Evolutionary conservation across 1,140 invertebrate genomes (phyloP), one percentile per base, ranked within the genome.

Genomic region (Papilio glaucus): DNA sequence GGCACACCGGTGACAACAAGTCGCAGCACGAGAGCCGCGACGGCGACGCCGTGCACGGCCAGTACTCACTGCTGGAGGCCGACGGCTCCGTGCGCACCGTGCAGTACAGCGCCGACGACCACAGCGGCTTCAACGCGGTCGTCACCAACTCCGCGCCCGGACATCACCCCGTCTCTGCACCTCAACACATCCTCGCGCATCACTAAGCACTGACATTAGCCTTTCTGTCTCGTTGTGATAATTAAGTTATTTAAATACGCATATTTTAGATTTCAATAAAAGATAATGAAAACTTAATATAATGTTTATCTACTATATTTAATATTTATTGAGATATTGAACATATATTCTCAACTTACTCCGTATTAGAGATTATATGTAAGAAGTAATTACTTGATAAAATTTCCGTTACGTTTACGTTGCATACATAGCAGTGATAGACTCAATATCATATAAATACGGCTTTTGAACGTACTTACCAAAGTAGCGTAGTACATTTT

Each of bases 91-190:
- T 94, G 81, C 85, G 94, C 72, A 93, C 86, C 60, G 93, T 94
- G 15, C 84, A 91, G 71, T 94, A 94, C 87, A 89, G 90, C 73
- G 93, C 93, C n/a, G 94, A 94, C 79, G 88, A 87, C 0, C 90
- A 93, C 81, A 92, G 87, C 74, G 93, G 86, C 49, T 95, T 94
- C 88, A 94, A 95, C 81, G 94, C 94, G 38, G 92, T 94, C 9
- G 94, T 94, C 57, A 89, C 90, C 77, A 93, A 94, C 87, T 94
- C 93, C 38, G 93, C 93, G 38, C 49, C 49, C 18, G 49, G 18
- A 0, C 60, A 62, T 13, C 60, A 62, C 60, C 21, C 33, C 49
- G 49, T 21, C 4, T 67, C 73, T 33, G 72, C 73, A 37, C 73
- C 18, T 71, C 72, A 4, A 33, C 29, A 33, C 29, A 18, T 76